phyloP scores from a whole-genome alignment of 2,797 vertebrate species.

The Novumbra hubbsi region DNA sequence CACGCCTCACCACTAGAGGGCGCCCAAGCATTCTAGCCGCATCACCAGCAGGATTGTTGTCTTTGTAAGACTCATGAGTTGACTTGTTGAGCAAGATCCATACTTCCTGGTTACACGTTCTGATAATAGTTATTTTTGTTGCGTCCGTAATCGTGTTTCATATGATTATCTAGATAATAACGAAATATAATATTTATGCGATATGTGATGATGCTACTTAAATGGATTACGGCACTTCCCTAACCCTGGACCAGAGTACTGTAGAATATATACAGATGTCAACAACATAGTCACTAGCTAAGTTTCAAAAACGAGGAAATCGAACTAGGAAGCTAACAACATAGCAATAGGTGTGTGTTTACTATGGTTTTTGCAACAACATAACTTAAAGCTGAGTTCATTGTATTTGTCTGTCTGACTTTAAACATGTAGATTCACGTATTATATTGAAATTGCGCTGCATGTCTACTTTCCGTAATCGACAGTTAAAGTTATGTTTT shows the following conservation, averaged over 20 bases:
- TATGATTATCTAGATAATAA: neutral
- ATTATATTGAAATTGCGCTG: neutral
- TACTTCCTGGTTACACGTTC: constrained; percentile 72
- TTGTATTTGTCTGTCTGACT: neutral
- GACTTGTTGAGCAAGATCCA: neutral
- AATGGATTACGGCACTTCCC: neutral
- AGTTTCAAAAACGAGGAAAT: neutral
- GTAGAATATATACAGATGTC: constrained; percentile 41
- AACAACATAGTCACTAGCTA: constrained; percentile 26
- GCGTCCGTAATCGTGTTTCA: neutral
- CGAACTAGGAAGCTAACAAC: neutral
- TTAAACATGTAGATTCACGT: neutral
- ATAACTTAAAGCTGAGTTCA: neutral
- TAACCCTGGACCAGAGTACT: neutral
- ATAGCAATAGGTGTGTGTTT: neutral
- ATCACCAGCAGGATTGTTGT: constrained; percentile 14
- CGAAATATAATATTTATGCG: neutral
- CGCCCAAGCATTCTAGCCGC: constrained; percentile 1
- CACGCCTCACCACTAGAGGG: constrained; percentile 46
- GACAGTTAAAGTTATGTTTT: neutral
- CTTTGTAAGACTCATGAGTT: neutral
- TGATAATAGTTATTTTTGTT: constrained; percentile 17
- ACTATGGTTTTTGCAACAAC: constrained; percentile 2
- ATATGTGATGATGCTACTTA: accelerated
- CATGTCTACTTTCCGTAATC: neutral